A percentile compares a stretch with the other conserved stretches of the same genome.
These are phyloP conservation scores for Myotis brandtii DNA, from an alignment of 2,113 vertebrate species.

Conservation along the genomic window DNA sequence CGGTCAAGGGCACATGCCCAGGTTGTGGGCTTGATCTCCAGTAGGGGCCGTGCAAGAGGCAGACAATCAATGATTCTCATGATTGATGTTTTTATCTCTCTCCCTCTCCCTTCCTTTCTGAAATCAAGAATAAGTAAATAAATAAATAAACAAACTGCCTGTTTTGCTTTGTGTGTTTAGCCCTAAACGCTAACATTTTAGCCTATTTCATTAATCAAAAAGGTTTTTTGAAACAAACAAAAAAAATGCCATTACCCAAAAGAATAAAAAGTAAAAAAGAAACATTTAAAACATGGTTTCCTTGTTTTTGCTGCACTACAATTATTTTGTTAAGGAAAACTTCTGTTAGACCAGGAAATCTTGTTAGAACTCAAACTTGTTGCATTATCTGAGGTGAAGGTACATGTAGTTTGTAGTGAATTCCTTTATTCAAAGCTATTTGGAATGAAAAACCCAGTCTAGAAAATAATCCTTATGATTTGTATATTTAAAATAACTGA, in stretches of 20 bases:
- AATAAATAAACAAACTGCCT: neutral
- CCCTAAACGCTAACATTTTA: constrained; percentile 3
- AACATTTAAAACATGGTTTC: neutral
- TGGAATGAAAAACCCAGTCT: constrained; percentile 30
- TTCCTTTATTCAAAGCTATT: constrained; percentile 3
- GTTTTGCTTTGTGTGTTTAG: constrained; percentile 3
- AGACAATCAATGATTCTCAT: no score
- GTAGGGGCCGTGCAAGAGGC: no score
- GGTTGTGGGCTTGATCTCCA: no score
- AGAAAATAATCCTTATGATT: neutral
- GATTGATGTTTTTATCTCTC: no score
- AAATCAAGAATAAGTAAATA: no score
- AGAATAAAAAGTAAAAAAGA: constrained; percentile 5
- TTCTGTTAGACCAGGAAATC: constrained; percentile 34
- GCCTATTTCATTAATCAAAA: constrained; percentile 27
- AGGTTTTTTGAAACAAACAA: constrained; percentile 35
- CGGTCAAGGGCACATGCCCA: no score
- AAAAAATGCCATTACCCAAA: constrained; percentile 6
- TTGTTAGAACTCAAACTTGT: constrained; percentile 44
- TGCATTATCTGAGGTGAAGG: constrained; percentile 37
- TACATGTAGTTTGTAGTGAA: neutral
- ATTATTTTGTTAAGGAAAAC: constrained; percentile 21
- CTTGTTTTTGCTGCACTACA: constrained; percentile 8
- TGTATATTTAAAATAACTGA: neutral
- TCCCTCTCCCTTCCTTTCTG: no score